A percentile compares a stretch with the other conserved stretches of the same genome.
Conservation (phyloP, 2,888 invertebrate genomes). For the Watsonalla cultraria region DNA sequence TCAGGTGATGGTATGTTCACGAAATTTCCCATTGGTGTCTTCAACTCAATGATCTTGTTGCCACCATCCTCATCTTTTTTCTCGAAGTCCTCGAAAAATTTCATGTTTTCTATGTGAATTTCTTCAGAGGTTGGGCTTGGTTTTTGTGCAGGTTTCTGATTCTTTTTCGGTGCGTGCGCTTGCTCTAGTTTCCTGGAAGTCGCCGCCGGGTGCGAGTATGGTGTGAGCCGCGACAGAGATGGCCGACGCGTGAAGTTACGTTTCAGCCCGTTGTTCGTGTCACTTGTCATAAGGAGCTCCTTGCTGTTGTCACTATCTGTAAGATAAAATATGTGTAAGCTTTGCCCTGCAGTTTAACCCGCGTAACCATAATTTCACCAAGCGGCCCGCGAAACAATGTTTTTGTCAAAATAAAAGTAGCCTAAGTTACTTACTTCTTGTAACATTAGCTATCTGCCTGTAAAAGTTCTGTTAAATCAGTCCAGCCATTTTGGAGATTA, state of each 20-base stretch:
- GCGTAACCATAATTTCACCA: no score
- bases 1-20: neutral
- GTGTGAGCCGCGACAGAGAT: slow-evolving; percentile 49
- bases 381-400: no score
- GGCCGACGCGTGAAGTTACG: slow-evolving; percentile 62
- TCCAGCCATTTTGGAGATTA: no score
- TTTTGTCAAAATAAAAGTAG: no score
- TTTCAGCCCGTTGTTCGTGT: slow-evolving; percentile 56
- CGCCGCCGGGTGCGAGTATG: slow-evolving; percentile 58
- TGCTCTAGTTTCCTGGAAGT: slow-evolving; percentile 17
- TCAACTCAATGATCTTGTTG: slow-evolving; percentile 3
- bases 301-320: slow-evolving; percentile 78
- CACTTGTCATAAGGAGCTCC: slow-evolving; percentile 80
- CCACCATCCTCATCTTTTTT: slow-evolving; percentile 21
- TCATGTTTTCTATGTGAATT: slow-evolving; percentile 44
- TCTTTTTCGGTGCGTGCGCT: slow-evolving; percentile 7
- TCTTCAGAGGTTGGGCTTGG: slow-evolving; percentile 25
- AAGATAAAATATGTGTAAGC: no score
- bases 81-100: slow-evolving; percentile 43
- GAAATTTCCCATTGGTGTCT: slow-evolving; percentile 1
- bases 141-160: neutral
- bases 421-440: no score
- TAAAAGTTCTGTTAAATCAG: no score
- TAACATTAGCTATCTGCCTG: no score
- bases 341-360: no score